Base-by-base conservation (phyloP, 2,113 vertebrate genomes). In the Nothoprocta pentlandii region DNA sequence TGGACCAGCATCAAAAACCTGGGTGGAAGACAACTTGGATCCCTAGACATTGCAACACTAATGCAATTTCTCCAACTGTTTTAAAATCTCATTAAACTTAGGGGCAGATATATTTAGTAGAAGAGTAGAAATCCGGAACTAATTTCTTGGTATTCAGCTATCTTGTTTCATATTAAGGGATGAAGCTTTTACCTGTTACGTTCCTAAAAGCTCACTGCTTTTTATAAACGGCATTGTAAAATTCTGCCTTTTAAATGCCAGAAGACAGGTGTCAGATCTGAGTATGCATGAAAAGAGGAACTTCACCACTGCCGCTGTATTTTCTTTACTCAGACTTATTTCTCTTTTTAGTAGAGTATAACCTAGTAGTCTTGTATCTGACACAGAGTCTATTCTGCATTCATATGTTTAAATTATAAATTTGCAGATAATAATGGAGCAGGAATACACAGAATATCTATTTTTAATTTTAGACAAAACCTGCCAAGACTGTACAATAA, bases 381-480 rank as follows among this genome's bases (percentile, higher is more conserved):
- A 58, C 22, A 79, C 47, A 19, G 25, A 70, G 39, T n/a, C 51
- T 78, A 5, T 80, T 59, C 39, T 76, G 16, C 12, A 64, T 78
- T 36, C 25, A n/a, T 83, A 32, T 5, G 12, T 67, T 85, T 71
- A 16, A 58, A 56, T 74, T 85, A 21, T 71, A 3, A 44, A 79
- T 70, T 90, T 90, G 16, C 42, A 84, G 56, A 34, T 66, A 80
- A 56, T 58, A 88, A 94, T 41, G 44, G 68, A 80, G 58, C 25
- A 64, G 39, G 16, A 71, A 88, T 71, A 59, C 42, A 67, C 20
- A 39, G 54, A 85, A 92, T 12, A 56, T 22, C 2, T 66, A n/a
- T 23, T 78, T 84, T 84, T 93, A 58, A 86, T 90, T 78, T 77
- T 41, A 88, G 73, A 49, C 32, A 70, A 92, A 90, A 66, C 6